Conservation (phyloP, 2,797 vertebrate genomes). For the Coregonus suidteri region DNA sequence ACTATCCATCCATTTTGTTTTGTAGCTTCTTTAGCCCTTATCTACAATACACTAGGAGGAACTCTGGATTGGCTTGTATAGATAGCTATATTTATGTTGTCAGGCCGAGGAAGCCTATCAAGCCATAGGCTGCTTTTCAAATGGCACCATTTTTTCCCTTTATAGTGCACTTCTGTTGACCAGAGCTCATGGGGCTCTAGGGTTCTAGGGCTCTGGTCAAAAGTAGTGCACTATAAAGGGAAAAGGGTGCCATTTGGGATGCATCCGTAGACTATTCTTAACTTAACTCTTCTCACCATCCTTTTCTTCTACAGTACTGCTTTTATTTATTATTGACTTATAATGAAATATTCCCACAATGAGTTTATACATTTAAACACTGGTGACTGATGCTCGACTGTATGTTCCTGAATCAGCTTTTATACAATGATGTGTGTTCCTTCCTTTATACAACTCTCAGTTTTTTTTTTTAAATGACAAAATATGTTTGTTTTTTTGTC, state of each 20-base stretch:
- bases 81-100: slow-evolving; percentile 56
- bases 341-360: slow-evolving; percentile 66
- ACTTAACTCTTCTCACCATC: background rate
- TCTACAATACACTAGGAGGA: slow-evolving; percentile 16
- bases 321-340: slow-evolving; percentile 67
- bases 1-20: slow-evolving; percentile 30
- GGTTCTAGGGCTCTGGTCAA: too few species aligned
- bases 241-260: too few species aligned
- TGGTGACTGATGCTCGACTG: slow-evolving; percentile 75
- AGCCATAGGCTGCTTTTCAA: slow-evolving; percentile 76
- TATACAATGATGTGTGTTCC: slow-evolving; percentile 66
- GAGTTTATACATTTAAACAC: slow-evolving; percentile 70
- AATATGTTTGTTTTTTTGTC: slow-evolving; percentile 52
- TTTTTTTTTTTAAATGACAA: slow-evolving; percentile 43
- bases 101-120: slow-evolving; percentile 67
- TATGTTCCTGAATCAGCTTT: slow-evolving; percentile 65
- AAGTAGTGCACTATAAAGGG: too few species aligned
- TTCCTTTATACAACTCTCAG: slow-evolving; percentile 64
- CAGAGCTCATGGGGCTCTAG: background rate
- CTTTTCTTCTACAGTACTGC: slow-evolving; percentile 17
- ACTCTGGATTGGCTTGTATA: slow-evolving; percentile 32
- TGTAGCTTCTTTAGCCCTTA: slow-evolving; percentile 43
- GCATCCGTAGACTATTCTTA: background rate
- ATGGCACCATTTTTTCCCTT: slow-evolving; percentile 13
- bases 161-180: background rate